phyloP scores from a whole-genome alignment of 2,888 invertebrate species.

The Drosophila buzzatii region DNA sequence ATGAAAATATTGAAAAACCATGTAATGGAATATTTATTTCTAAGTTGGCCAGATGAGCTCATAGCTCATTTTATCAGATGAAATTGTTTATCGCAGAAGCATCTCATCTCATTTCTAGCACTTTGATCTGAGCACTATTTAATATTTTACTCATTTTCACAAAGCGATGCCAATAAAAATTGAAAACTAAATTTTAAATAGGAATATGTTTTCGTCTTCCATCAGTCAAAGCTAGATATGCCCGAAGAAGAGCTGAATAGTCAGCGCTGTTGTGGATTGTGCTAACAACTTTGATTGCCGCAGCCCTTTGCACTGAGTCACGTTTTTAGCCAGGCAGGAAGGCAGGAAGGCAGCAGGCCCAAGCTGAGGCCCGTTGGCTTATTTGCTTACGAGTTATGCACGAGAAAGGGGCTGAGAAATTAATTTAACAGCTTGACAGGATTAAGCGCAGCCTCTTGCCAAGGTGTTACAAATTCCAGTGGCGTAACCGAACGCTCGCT shows the following conservation, averaged over 20 bases:
- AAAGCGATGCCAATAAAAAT: no score
- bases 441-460: slow-evolving; percentile 50
- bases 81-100: no score
- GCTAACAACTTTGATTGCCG: slow-evolving; percentile 18
- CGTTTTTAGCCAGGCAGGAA: slow-evolving; percentile 42
- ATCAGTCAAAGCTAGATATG: no score
- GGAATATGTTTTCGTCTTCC: no score
- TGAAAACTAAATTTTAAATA: background rate
- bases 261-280: background rate
- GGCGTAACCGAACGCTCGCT: slow-evolving; percentile 60
- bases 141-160: background rate
- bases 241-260: background rate
- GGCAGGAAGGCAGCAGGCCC: no score
- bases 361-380: slow-evolving; percentile 31
- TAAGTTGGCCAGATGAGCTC: no score
- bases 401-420: slow-evolving; percentile 61
- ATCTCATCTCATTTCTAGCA: no score
- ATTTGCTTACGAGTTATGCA: slow-evolving; percentile 57
- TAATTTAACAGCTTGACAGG: slow-evolving; percentile 80
- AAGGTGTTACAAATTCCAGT: slow-evolving; percentile 59
- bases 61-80: no score
- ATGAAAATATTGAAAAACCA: no score
- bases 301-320: slow-evolving; percentile 46
- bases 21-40: no score
- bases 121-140: no score